These are phyloP conservation scores for Talpa occidentalis DNA, from an alignment of 2,113 vertebrate genomes.

Conservation along the genomic window DNA sequence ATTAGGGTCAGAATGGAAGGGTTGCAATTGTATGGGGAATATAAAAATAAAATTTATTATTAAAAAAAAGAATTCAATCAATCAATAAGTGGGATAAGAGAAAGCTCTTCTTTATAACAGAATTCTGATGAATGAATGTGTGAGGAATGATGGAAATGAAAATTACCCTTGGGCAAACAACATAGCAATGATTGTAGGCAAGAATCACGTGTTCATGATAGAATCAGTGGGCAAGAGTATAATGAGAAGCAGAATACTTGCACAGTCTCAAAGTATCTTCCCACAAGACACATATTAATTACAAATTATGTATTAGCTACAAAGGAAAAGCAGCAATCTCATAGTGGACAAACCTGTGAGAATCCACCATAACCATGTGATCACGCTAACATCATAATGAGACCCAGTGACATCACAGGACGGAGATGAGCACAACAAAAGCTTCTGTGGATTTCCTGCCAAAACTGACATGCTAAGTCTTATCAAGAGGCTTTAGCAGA, in stretches of 20 bases:
- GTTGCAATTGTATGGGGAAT: too few relatives aligned
- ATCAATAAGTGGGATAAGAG: background rate
- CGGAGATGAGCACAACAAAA: background rate
- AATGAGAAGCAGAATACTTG: constrained; percentile 41
- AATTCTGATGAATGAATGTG: background rate
- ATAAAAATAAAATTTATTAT: too few relatives aligned
- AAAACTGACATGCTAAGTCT: background rate
- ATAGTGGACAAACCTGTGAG: background rate
- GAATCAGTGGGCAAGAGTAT: constrained; percentile 24
- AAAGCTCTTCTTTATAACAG: background rate
- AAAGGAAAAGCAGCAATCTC: background rate
- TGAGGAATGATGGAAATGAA: constrained; percentile 9
- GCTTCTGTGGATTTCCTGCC: background rate
- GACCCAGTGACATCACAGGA: fast-evolving
- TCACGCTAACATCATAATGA: background rate
- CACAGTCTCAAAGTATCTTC: background rate
- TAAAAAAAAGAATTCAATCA: constrained; percentile 23
- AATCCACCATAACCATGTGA: background rate
- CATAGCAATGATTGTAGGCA: background rate
- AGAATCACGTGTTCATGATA: background rate
- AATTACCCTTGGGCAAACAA: constrained; percentile 44
- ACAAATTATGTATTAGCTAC: background rate
- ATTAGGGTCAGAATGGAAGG: too few relatives aligned
- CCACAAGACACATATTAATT: background rate
- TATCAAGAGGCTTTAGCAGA: background rate